phyloP scores from a whole-genome alignment of 2,797 vertebrate genomes.

The Kryptopterus vitreolus region DNA sequence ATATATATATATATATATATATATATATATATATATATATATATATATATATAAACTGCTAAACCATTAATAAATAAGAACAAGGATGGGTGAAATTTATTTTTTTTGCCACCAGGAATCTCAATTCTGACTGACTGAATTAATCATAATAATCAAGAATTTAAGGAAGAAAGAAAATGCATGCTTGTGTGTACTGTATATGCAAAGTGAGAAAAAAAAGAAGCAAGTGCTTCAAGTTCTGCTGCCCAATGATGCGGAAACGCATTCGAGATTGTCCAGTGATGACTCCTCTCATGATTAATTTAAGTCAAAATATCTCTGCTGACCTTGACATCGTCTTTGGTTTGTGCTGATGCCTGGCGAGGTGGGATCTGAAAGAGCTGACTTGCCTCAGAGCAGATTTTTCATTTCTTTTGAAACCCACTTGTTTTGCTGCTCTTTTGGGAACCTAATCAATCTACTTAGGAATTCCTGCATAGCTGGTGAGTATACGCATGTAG shows the following conservation, averaged over 20 bases:
- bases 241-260: conserved; percentile 65
- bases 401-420: conserved; percentile 51
- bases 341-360: conserved; percentile 75
- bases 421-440: conserved; percentile 52
- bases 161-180: conserved; percentile 1
- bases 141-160: background rate
- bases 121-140: background rate
- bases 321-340: conserved; percentile 75
- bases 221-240: conserved; percentile 62
- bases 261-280: conserved; percentile 65
- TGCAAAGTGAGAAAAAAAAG: conserved; percentile 8
- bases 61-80: conserved; percentile 46
- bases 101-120: conserved; percentile 13
- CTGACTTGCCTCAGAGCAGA: conserved; percentile 63
- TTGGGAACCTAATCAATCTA: conserved; percentile 72
- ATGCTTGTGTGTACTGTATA: background rate
- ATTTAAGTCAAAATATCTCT: conserved; percentile 72
- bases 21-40: no score
- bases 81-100: conserved; percentile 22
- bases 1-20: no score
- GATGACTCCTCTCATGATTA: conserved; percentile 76
- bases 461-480: conserved; percentile 31
- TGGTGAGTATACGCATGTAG: conserved; percentile 19
- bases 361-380: conserved; percentile 73
- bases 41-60: background rate